A percentile compares a stretch with the other conserved stretches of the same genome.
These are phyloP conservation scores for Melanerpes aurifrons DNA, from an alignment of 2,113 vertebrate genomes.

Conservation along the genomic window DNA sequence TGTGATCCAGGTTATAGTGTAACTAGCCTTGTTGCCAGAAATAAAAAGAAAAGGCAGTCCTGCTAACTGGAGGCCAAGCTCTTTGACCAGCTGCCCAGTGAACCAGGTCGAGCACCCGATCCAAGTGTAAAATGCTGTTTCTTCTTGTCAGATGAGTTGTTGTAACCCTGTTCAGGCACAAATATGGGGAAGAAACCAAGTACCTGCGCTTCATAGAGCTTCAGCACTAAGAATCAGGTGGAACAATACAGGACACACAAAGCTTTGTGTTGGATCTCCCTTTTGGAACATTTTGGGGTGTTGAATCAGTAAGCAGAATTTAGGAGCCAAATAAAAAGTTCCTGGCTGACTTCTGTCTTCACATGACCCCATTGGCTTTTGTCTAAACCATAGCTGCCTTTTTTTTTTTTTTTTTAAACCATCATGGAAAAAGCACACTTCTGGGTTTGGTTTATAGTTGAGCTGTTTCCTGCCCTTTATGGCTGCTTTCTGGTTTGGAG, in stretches of 20 bases:
- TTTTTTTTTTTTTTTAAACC: background rate
- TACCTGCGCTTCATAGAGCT: background rate
- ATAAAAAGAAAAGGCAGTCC: background rate
- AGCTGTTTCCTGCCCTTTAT: slow-evolving; percentile 28
- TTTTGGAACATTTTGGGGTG: background rate
- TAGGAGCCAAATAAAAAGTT: background rate
- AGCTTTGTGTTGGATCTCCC: background rate
- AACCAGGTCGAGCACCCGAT: background rate
- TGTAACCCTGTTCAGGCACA: background rate
- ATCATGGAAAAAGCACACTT: background rate
- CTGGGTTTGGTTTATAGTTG: background rate
- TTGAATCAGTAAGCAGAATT: background rate
- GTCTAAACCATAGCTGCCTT: background rate
- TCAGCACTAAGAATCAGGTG: background rate
- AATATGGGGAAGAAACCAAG: background rate
- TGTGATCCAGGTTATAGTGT: background rate
- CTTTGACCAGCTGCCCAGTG: background rate
- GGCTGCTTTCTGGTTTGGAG: background rate
- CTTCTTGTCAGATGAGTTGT: background rate
- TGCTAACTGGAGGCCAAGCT: background rate
- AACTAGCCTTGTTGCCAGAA: background rate
- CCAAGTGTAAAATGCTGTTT: background rate
- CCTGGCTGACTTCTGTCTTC: background rate
- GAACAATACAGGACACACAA: rapidly evolving
- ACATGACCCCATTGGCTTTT: background rate